Conservation (phyloP, 2,888 invertebrate species). For the Glyphotaelius pellucidus region DNA sequence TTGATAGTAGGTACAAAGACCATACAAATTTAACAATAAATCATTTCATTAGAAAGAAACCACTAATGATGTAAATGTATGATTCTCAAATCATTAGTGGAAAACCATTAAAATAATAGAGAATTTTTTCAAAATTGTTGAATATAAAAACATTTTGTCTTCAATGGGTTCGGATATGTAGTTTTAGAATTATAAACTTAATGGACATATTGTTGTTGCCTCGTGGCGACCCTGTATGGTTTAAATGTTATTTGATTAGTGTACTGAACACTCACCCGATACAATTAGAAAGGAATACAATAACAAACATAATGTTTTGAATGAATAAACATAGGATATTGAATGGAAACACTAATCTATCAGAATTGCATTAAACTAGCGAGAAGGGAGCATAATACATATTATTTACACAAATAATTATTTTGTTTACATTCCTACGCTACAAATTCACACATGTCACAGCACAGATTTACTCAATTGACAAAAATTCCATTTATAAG, state of each 20-base stretch:
- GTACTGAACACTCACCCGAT: not conserved
- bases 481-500: slow-evolving; percentile 52
- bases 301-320: not conserved
- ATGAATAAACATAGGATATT: not conserved
- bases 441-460: slow-evolving; percentile 63
- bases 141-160: not conserved
- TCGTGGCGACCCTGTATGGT: slow-evolving; percentile 42
- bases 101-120: not conserved
- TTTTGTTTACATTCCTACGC: slow-evolving; percentile 23
- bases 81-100: not conserved
- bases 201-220: slow-evolving; percentile 42
- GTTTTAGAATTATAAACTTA: slow-evolving; percentile 23
- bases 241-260: slow-evolving; percentile 3
- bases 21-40: not conserved
- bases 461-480: slow-evolving; percentile 65
- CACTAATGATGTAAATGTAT: not conserved
- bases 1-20: not conserved
- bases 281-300: not conserved
- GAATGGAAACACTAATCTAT: slow-evolving; percentile 18
- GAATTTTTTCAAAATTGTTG: not conserved
- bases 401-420: slow-evolving; percentile 50
- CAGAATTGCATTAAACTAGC: not conserved
- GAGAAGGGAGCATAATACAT: slow-evolving; percentile 34
- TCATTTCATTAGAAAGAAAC: not conserved
- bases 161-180: slow-evolving; percentile 20